Conservation (phyloP, 2,797 vertebrate species). For the Coreius guichenoti region DNA sequence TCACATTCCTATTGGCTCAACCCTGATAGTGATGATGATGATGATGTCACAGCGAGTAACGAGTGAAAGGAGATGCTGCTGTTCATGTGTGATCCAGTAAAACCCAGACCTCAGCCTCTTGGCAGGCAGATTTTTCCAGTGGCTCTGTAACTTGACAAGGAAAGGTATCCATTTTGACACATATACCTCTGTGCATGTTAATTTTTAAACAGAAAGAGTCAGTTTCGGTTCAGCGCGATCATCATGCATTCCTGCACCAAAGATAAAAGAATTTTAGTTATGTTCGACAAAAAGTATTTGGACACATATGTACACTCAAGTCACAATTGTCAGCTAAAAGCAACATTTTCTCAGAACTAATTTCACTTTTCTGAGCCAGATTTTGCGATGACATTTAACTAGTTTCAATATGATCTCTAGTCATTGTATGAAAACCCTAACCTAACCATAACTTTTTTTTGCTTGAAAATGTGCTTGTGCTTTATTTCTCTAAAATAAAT, state of each 20-base stretch:
- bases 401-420: neutral
- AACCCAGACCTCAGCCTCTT: conserved; percentile 49
- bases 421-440: neutral
- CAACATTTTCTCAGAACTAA: neutral
- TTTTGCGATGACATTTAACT: neutral
- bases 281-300: neutral
- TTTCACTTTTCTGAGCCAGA: neutral
- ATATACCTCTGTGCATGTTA: conserved; percentile 60
- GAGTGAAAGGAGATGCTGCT: conserved; percentile 56
- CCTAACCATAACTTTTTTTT: neutral
- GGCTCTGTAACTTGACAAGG: conserved; percentile 58
- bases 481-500: neutral
- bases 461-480: neutral
- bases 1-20: conserved; percentile 47
- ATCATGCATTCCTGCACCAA: conserved; percentile 17
- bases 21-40: neutral
- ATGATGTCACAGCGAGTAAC: conserved; percentile 52
- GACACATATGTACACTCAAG: neutral
- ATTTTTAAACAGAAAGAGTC: conserved; percentile 65
- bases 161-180: conserved; percentile 61
- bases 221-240: conserved; percentile 40
- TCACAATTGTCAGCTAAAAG: neutral
- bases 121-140: conserved; percentile 63
- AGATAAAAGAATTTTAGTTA: conserved; percentile 7
- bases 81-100: conserved; percentile 55